Evolutionary conservation across 1,140 invertebrate species (phyloP).

Genomic region (Archivesica marissinica): DNA sequence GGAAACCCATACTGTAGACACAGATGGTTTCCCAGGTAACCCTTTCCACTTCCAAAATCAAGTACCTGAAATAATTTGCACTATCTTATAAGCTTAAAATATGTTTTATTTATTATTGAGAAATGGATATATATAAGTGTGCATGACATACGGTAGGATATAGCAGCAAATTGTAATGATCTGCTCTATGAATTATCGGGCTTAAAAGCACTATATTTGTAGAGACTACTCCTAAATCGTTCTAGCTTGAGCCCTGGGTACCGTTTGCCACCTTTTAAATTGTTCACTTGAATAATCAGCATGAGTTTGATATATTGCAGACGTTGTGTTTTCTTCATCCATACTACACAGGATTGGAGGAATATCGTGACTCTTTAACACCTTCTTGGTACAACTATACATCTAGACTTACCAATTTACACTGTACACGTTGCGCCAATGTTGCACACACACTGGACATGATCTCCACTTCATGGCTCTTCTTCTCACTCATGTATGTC

Average conservation of each 20-base stretch:
- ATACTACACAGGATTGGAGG: too few relatives aligned
- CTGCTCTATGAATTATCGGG: neutral
- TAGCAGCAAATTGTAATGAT: neutral
- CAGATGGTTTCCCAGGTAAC: constrained; percentile 90
- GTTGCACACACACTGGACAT: constrained; percentile 86
- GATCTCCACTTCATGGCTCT: constrained; percentile 91
- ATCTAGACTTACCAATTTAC: constrained; percentile 85
- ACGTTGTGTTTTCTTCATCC: too few relatives aligned
- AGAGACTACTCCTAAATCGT: too few relatives aligned
- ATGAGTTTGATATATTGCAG: too few relatives aligned
- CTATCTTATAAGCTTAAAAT: neutral
- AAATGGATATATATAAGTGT: neutral
- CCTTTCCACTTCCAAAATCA: constrained; percentile 94
- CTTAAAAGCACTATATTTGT: too few relatives aligned
- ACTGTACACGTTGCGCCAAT: constrained; percentile 76
- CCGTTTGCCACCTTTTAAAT: too few relatives aligned
- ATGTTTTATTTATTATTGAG: neutral
- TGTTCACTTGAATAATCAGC: too few relatives aligned
- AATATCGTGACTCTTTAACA: too few relatives aligned
- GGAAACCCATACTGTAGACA: constrained; percentile 88
- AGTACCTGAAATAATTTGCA: constrained; percentile 86
- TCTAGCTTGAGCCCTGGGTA: too few relatives aligned
- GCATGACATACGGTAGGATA: neutral
- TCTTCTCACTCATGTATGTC: constrained; percentile 91
- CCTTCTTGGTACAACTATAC: too few relatives aligned